Base-by-base conservation (phyloP, 2,113 vertebrate species). In the Rhinolophus sinicus region DNA sequence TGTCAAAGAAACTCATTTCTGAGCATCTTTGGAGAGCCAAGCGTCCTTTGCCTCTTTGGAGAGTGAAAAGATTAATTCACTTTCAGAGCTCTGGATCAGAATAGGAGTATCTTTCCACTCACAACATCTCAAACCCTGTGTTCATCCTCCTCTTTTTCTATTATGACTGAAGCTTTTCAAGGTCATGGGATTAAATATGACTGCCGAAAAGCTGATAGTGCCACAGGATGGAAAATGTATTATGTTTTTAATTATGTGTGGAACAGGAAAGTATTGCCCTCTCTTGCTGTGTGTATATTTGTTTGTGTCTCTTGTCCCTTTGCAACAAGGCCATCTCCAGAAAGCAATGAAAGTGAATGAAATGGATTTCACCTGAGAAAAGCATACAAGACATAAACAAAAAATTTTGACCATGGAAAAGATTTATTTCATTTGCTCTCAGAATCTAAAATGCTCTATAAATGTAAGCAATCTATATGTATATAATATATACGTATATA, bases 241-340 rank as follows among this genome's bases (percentile, higher is more conserved):
- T 94, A 83, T 89, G 64, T n/a, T 89, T 98, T 91, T 94, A 96
- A 97, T 94, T 94, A 88, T 72, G 50, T 92, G 92, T 75, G 69
- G 78, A 94, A 90, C 38, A 70, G 16, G 30, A 82, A 77, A 83
- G 33, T 80, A 96, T 72, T 65, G 50, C 28, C 30, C 54, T 89
- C 15, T 94, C 77, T 81, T 50, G 38, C n/a, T 88, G 26, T 69
- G 35, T 88, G 24, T 90, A 1, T 81, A 60, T 88, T 77, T 94
- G 87, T 96, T 95, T 96, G 58, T 81, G 35, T 92, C 73, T 73
- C 64, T 85, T 81, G 13, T 3, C 35, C 21, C 24, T 54, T 94
- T 50, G 44, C 40, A 94, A 64, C 62, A 94, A 94, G 93, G 35
- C 83, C 65, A 67, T 84, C 50, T 94, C 47, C 35, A 93, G n/a